Conservation (phyloP, 2,113 vertebrate species). For the Eptesicus fuscus region DNA sequence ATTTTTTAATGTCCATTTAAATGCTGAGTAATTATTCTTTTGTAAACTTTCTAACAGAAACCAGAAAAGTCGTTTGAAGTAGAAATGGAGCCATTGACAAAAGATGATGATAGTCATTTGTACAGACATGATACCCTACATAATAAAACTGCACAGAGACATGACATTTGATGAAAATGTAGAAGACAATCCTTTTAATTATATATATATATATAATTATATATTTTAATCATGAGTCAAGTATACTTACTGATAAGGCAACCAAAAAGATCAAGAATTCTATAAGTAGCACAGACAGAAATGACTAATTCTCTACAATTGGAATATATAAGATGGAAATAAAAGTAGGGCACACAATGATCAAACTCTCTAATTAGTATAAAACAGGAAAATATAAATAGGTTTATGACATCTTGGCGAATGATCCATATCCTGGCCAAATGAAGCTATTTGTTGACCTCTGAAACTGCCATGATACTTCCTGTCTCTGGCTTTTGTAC, state of each 20-base stretch:
- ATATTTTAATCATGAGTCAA: neutral
- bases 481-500: neutral
- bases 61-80: neutral
- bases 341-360: neutral
- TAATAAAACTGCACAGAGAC: neutral
- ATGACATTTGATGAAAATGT: neutral
- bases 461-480: neutral
- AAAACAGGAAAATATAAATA: neutral
- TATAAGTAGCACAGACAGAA: neutral
- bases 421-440: neutral
- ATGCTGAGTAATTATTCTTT: neutral
- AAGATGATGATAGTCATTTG: neutral
- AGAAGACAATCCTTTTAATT: neutral
- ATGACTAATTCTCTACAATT: rapidly evolving
- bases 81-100: neutral
- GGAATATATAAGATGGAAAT: neutral
- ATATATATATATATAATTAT: too few relatives aligned
- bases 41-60: neutral
- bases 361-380: neutral
- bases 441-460: neutral
- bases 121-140: neutral
- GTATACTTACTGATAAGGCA: neutral
- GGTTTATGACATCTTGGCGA: neutral
- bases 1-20: neutral
- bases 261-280: neutral